phyloP scores from a whole-genome alignment of 92 coral and sea anemone genomes.

The Heteractis magnifica region DNA sequence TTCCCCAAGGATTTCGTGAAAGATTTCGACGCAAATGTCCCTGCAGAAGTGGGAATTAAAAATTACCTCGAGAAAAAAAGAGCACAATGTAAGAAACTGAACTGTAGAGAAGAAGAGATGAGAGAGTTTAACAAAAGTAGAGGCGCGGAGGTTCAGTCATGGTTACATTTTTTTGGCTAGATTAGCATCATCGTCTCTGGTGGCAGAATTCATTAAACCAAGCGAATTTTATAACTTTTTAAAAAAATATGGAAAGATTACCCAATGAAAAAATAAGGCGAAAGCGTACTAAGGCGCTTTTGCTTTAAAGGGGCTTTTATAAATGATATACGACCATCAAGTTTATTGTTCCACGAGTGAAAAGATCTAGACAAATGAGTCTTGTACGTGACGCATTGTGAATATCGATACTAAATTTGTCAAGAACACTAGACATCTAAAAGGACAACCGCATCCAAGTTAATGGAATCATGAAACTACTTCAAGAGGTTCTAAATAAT shows the following conservation, averaged over 20 bases:
- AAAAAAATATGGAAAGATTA: background rate
- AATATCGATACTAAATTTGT: background rate
- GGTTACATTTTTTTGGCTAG: constrained; percentile 34
- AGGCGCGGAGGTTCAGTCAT: constrained; percentile 24
- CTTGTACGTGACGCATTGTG: background rate
- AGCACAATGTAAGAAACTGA: background rate
- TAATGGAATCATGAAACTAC: background rate
- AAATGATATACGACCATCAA: no score
- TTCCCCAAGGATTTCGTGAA: constrained; percentile 23
- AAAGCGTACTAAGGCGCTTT: background rate
- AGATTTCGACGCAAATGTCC: constrained; percentile 21
- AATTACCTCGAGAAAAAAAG: constrained; percentile 22
- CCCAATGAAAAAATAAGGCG: background rate
- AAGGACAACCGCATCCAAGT: background rate
- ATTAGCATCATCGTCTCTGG: background rate
- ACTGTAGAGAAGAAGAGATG: constrained; percentile 21
- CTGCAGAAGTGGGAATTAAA: constrained; percentile 15
- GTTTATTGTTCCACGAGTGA: no score
- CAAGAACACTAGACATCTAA: background rate
- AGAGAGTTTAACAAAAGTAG: constrained; percentile 7
- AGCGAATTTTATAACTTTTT: background rate
- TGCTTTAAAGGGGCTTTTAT: background rate
- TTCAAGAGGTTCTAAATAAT: background rate
- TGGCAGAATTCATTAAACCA: background rate
- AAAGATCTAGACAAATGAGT: no score